Evolutionary conservation across 2,113 vertebrate species (phyloP).

Genomic region (Bungarus multicinctus): DNA sequence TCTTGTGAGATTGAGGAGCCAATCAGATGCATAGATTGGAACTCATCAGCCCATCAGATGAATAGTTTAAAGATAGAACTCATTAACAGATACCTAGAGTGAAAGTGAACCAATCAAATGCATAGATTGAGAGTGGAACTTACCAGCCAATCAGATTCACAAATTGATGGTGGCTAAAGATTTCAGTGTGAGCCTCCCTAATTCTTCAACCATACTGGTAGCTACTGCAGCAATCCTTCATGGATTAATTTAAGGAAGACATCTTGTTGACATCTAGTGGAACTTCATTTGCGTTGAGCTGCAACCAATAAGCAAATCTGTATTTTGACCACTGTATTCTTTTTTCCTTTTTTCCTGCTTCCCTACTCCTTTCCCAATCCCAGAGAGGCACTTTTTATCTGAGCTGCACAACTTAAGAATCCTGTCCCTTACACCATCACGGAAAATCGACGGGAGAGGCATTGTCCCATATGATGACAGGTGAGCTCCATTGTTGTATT

Average conservation of each 20-base stretch:
- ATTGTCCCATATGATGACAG: conserved; percentile 88
- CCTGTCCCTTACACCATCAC: conserved; percentile 82
- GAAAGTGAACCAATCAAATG: too few species aligned
- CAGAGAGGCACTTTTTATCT: conserved; percentile 80
- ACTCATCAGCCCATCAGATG: not conserved
- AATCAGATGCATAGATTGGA: not conserved
- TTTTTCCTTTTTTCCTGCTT: not conserved
- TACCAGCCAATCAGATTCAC: not conserved
- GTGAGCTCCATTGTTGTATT: conserved; percentile 46
- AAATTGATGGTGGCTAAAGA: not conserved
- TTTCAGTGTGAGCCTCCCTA: not conserved
- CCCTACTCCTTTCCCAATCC: not conserved
- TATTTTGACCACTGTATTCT: not conserved
- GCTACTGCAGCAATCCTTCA: not conserved
- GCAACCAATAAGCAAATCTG: not conserved
- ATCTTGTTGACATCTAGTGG: too few species aligned
- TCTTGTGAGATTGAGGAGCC: not conserved
- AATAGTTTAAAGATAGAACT: not conserved
- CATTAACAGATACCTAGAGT: too few species aligned
- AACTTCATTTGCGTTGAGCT: not conserved
- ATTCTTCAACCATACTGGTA: not conserved
- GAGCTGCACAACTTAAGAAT: conserved; percentile 79
- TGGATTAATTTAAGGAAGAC: not conserved
- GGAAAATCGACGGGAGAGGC: conserved; percentile 80
- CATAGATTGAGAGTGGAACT: not conserved